These are phyloP conservation scores for Heliconius cydno DNA, from an alignment of 2,888 invertebrate genomes.

Conservation along the genomic window DNA sequence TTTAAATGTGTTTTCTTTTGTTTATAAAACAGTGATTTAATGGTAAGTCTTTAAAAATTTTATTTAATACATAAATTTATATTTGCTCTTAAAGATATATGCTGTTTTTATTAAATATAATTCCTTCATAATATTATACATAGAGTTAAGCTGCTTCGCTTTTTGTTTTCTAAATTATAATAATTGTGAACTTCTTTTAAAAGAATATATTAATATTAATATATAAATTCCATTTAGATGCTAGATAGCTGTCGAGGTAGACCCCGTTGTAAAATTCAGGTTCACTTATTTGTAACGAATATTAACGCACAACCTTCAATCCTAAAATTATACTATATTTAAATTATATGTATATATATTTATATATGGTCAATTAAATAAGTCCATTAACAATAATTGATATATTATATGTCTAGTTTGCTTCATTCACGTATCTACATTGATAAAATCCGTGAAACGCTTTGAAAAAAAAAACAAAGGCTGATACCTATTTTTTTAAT, in stretches of 20 bases:
- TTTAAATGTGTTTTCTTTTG: neutral
- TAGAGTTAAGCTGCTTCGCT: slow-evolving; percentile 2
- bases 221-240: slow-evolving; percentile 29
- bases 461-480: slow-evolving; percentile 14
- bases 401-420: neutral
- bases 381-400: neutral
- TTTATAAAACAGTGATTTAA: neutral
- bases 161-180: neutral
- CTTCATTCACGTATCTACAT: neutral
- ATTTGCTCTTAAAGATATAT: slow-evolving; percentile 7
- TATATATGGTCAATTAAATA: slow-evolving; percentile 46
- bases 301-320: slow-evolving; percentile 70
- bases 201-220: neutral
- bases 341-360: slow-evolving; percentile 22
- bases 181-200: neutral
- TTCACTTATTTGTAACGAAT: slow-evolving; percentile 50
- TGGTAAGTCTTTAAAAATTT: neutral
- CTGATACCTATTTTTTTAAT: neutral
- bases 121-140: slow-evolving; percentile 1
- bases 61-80: slow-evolving; percentile 14
- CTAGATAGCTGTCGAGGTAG: slow-evolving; percentile 22
- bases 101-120: neutral
- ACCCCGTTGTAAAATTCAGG: slow-evolving; percentile 27
- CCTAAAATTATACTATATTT: slow-evolving; percentile 48
- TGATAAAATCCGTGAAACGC: neutral